phyloP scores from a whole-genome alignment of 2,113 vertebrate genomes.

The Psophia crepitans region DNA sequence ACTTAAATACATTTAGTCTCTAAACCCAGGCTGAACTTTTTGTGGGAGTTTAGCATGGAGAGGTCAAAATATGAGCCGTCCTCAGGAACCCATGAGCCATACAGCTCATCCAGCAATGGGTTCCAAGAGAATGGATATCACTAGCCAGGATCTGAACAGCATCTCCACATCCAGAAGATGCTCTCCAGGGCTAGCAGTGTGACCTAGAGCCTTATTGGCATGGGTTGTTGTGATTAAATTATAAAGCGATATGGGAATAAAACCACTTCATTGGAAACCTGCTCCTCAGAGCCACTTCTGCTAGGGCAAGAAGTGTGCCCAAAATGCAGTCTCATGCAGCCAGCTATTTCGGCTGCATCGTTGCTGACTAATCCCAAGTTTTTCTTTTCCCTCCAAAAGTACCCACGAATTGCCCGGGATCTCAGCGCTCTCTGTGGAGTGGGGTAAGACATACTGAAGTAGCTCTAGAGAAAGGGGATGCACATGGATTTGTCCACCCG shows the following conservation, averaged over 20 bases:
- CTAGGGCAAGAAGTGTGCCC: background rate
- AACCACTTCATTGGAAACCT: background rate
- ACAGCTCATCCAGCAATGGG: background rate
- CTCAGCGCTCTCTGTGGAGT: background rate
- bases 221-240: background rate
- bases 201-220: background rate
- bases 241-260: background rate
- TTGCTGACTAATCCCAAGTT: background rate
- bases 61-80: background rate
- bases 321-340: background rate
- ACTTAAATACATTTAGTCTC: background rate
- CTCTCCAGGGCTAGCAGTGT: background rate
- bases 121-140: background rate
- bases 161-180: background rate
- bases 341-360: background rate
- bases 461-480: background rate
- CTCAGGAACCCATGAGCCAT: background rate
- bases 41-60: background rate
- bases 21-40: background rate
- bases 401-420: background rate
- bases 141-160: background rate
- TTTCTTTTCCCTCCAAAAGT: background rate
- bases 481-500: rapidly evolving
- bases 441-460: background rate
- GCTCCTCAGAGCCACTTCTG: background rate